Percentiles rank a stretch among this genome's conserved stretches.
Conservation (phyloP, 1,140 invertebrate species). For the Neodiprion virginianus region DNA sequence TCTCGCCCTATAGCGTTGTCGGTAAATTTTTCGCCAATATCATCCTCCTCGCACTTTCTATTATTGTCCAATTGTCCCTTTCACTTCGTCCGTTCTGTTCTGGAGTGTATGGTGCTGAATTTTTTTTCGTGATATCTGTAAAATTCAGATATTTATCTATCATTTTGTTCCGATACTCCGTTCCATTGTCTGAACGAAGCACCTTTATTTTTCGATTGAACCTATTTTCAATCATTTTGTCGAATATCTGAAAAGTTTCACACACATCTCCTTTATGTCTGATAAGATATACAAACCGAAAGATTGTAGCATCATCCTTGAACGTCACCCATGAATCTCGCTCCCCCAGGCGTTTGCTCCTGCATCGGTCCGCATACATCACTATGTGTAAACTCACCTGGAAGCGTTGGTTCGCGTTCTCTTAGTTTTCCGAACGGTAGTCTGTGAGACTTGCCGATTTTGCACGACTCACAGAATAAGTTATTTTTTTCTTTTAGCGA, state of each 20-base stretch:
- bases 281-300: constrained; percentile 10
- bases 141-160: constrained; percentile 15
- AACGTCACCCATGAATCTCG: constrained; percentile 43
- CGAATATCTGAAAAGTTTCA: constrained; percentile 1
- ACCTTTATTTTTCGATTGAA: background rate
- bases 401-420: constrained; percentile 37
- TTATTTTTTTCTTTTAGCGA: background rate
- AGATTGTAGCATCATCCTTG: constrained; percentile 25
- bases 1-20: too few species aligned
- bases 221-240: background rate
- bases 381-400: constrained; percentile 40
- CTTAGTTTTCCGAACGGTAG: constrained; percentile 39
- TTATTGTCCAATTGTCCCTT: too few species aligned
- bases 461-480: constrained; percentile 37
- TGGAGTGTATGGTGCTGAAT: too few species aligned
- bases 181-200: constrained; percentile 23
- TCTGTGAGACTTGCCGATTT: constrained; percentile 37
- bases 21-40: too few species aligned
- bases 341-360: constrained; percentile 44
- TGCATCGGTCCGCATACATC: constrained; percentile 38
- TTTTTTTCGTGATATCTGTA: too few species aligned
- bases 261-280: constrained; percentile 11
- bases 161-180: constrained; percentile 13
- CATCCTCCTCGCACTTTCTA: too few species aligned
- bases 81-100: too few species aligned